Percentiles rank a stretch among this genome's conserved stretches.
These are phyloP conservation scores for Drosophila emarginata DNA, from an alignment of 2,888 invertebrate species.

Conservation along the genomic window DNA sequence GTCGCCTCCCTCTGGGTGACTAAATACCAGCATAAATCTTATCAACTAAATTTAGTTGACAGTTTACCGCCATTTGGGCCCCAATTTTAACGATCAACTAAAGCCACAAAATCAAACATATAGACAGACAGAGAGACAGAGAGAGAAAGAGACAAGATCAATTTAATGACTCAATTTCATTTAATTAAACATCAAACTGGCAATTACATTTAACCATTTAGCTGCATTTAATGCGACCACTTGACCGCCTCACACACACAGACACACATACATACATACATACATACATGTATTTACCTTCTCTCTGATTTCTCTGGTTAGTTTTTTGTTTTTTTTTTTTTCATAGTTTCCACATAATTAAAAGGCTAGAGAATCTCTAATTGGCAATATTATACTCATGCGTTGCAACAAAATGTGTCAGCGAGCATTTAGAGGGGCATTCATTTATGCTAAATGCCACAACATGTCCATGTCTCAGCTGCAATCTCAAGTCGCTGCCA, in stretches of 20 bases:
- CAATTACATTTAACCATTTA: slow-evolving; percentile 68
- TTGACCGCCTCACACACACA: slow-evolving; percentile 21
- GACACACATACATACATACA: too few relatives aligned
- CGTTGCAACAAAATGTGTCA: slow-evolving; percentile 57
- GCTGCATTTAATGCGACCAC: slow-evolving; percentile 50
- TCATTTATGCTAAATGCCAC: slow-evolving; percentile 75
- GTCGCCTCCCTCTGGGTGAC: background rate
- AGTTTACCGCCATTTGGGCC: slow-evolving; percentile 3
- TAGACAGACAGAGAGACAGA: background rate
- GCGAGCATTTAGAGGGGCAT: slow-evolving; percentile 66
- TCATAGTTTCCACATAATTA: slow-evolving; percentile 57
- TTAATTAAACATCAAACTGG: slow-evolving; percentile 67
- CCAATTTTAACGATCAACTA: background rate
- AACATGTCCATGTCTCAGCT: slow-evolving; percentile 47
- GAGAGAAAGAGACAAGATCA: slow-evolving; percentile 21
- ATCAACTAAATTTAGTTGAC: slow-evolving; percentile 4
- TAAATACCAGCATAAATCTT: slow-evolving; percentile 2
- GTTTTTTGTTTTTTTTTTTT: slow-evolving; percentile 9
- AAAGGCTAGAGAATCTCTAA: slow-evolving; percentile 56
- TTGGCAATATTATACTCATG: slow-evolving; percentile 34
- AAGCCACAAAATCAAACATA: background rate
- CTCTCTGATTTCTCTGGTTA: slow-evolving; percentile 5
- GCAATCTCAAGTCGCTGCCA: slow-evolving; percentile 26
- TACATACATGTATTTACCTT: slow-evolving; percentile 15
- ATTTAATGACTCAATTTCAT: slow-evolving; percentile 68